A percentile compares a stretch with the other conserved stretches of the same genome.
Conservation (phyloP, 2,797 vertebrate genomes). For the Coilia nasus region DNA sequence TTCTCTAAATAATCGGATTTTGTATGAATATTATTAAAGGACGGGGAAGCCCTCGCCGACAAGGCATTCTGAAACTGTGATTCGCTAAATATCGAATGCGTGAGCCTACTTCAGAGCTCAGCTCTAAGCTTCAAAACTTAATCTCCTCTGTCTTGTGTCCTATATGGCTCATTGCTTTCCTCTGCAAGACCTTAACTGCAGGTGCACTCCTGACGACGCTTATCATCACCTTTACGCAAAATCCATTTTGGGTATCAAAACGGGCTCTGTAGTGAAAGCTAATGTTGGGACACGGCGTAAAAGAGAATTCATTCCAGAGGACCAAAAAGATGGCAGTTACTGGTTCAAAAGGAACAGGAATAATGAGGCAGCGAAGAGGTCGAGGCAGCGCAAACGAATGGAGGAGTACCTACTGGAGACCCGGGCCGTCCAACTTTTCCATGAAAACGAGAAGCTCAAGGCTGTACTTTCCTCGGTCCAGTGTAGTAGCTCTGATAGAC, state of each 20-base stretch:
- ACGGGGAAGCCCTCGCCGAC: not conserved
- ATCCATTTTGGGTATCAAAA: slow-evolving; percentile 30
- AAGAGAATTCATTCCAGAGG: slow-evolving; percentile 57
- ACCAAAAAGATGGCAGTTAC: slow-evolving; percentile 62
- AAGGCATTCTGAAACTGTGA: not conserved
- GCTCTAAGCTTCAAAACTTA: not conserved
- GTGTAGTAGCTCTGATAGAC: not conserved
- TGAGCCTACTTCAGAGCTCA: not conserved
- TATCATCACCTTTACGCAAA: slow-evolving; percentile 32
- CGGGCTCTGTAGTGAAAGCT: not conserved
- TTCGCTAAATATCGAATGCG: not conserved
- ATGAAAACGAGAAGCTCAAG: slow-evolving; percentile 64
- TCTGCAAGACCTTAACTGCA: not conserved
- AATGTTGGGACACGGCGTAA: slow-evolving; percentile 49
- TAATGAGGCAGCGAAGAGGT: slow-evolving; percentile 68
- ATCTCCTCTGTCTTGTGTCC: not conserved
- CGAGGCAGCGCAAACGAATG: slow-evolving; percentile 63
- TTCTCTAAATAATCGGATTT: slow-evolving; percentile 1
- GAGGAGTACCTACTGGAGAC: slow-evolving; percentile 62
- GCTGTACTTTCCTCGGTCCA: slow-evolving; percentile 58
- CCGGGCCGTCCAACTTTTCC: slow-evolving; percentile 57
- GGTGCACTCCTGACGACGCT: not conserved
- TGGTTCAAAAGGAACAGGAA: slow-evolving; percentile 67
- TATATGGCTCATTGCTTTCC: slow-evolving; percentile 34
- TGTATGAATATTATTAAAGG: not conserved